Conservation (phyloP, 2,888 invertebrate genomes). For the Prenolepis imparis region DNA sequence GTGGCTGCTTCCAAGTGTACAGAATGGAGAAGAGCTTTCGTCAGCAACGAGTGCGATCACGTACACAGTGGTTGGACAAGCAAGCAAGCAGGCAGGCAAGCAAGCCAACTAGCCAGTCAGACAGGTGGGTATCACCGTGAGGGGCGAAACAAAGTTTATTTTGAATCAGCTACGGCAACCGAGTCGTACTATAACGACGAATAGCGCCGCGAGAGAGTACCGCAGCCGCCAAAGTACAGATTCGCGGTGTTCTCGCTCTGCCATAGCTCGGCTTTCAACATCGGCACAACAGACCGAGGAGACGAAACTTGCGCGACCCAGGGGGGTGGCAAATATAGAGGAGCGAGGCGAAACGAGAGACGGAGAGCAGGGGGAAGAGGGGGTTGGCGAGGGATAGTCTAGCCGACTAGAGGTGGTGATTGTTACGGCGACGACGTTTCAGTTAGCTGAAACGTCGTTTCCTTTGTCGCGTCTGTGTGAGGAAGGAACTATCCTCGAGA, state of each 20-base stretch:
- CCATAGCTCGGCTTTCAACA: slow-evolving; percentile 47
- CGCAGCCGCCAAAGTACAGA: slow-evolving; percentile 32
- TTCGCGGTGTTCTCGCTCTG: slow-evolving; percentile 36
- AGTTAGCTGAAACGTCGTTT: slow-evolving; percentile 76
- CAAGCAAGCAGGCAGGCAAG: slow-evolving; percentile 13
- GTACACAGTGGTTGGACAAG: slow-evolving; percentile 23
- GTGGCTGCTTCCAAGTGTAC: slow-evolving; percentile 42
- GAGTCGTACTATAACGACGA: slow-evolving; percentile 59
- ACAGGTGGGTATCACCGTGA: slow-evolving; percentile 63
- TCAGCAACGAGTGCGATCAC: slow-evolving; percentile 46
- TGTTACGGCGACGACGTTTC: slow-evolving; percentile 76
- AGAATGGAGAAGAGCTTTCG: background rate
- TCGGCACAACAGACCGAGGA: slow-evolving; percentile 33
- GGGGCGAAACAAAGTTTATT: slow-evolving; percentile 74
- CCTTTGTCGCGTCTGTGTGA: slow-evolving; percentile 73
- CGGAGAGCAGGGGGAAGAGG: background rate
- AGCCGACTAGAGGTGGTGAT: slow-evolving; percentile 68
- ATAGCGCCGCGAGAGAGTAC: slow-evolving; percentile 29
- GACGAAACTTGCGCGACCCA: slow-evolving; percentile 26
- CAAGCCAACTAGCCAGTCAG: background rate
- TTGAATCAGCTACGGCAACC: slow-evolving; percentile 70
- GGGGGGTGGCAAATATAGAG: slow-evolving; percentile 1
- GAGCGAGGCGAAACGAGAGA: slow-evolving; percentile 30
- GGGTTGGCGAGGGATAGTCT: slow-evolving; percentile 34
- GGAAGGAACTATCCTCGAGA: slow-evolving; percentile 48